Evolutionary conservation across 2,113 vertebrate species (phyloP).

Genomic region (Cottus gobio): DNA sequence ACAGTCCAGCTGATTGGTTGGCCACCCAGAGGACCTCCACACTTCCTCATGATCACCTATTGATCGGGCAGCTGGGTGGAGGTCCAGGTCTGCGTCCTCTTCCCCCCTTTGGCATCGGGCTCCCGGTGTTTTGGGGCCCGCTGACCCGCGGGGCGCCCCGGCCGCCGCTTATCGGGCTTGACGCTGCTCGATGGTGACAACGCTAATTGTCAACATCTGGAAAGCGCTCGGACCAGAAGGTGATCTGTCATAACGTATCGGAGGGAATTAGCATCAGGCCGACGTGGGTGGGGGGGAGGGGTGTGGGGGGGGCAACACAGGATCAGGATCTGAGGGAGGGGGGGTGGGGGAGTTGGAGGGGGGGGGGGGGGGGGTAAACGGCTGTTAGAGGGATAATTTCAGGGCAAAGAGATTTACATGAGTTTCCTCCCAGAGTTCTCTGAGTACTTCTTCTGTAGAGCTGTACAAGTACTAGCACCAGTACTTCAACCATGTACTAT

Average conservation of each 20-base stretch:
- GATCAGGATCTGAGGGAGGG: background rate
- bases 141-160: conserved; percentile 54
- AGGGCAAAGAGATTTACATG: conserved; percentile 40
- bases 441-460: background rate
- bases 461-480: background rate
- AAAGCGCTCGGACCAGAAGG: conserved; percentile 50
- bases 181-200: conserved; percentile 74
- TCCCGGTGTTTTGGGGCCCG: conserved; percentile 7
- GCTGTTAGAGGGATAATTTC: conserved; percentile 36
- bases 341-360: background rate
- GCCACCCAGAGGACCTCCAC: background rate
- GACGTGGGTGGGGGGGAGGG: conserved; percentile 11
- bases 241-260: conserved; percentile 79
- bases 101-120: conserved; percentile 16
- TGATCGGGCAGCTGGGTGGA: conserved; percentile 43
- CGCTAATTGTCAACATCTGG: conserved; percentile 83
- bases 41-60: conserved; percentile 51
- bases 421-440: conserved; percentile 12
- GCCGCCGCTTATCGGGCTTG: conserved; percentile 64
- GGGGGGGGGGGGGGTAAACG: background rate
- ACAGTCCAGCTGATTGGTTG: conserved; percentile 19
- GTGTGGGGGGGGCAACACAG: background rate
- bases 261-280: conserved; percentile 74
- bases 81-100: conserved; percentile 22
- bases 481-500: background rate